A percentile compares a stretch with the other conserved stretches of the same genome.
Conservation (phyloP, 2,888 invertebrate genomes). For the Tortrix viridana region DNA sequence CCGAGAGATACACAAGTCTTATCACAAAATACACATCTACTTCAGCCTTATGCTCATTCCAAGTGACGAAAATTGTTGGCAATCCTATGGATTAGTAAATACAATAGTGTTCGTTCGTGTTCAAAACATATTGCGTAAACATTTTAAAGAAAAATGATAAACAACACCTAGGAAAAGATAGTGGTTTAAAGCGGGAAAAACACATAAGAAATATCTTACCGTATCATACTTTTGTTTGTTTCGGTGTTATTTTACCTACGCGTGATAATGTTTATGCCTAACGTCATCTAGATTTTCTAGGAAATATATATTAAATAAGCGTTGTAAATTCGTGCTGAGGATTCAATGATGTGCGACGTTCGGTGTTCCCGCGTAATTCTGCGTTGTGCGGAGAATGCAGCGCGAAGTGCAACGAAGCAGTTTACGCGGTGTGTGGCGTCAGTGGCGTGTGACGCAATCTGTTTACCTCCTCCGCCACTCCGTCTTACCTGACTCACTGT, state of each 20-base stretch:
- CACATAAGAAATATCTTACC: constrained; percentile 18
- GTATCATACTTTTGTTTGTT: constrained; percentile 8
- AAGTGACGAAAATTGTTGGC: too few species aligned
- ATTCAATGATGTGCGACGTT: constrained; percentile 6
- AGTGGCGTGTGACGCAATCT: constrained; percentile 58
- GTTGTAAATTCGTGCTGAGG: constrained; percentile 10
- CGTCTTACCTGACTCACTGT: constrained; percentile 58
- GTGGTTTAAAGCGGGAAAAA: constrained; percentile 10
- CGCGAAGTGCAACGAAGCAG: constrained; percentile 56
- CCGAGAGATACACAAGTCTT: too few species aligned
- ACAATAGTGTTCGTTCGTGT: neutral
- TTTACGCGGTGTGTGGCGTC: constrained; percentile 44
- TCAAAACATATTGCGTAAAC: constrained; percentile 13
- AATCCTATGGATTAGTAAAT: too few species aligned
- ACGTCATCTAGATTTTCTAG: neutral
- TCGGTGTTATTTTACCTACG: neutral
- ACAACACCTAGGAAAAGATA: constrained; percentile 25
- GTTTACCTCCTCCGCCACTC: constrained; percentile 56
- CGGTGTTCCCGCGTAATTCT: constrained; percentile 34
- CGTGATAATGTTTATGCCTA: neutral
- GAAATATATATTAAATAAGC: constrained; percentile 11
- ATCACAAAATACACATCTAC: too few species aligned
- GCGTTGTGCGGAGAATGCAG: constrained; percentile 44
- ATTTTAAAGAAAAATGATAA: constrained; percentile 20
- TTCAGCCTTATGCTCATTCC: too few species aligned